Base-by-base conservation (phyloP, 2,797 vertebrate genomes). In the Cuculus canorus region DNA sequence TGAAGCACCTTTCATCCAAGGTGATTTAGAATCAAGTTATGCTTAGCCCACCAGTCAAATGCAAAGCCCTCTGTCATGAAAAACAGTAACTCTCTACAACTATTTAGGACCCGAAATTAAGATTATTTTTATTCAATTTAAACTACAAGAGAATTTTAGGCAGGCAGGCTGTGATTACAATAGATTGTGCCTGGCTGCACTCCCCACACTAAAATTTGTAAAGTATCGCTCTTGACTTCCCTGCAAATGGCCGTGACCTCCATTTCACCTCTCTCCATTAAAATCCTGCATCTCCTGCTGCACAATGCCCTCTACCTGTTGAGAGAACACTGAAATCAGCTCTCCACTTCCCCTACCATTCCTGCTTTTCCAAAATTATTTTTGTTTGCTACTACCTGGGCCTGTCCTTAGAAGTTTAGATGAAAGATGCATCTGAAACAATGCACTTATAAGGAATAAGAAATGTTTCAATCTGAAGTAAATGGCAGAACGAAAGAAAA, bases 241-340 rank as follows among this genome's bases (percentile, higher is more conserved):
- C 77, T 85, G 82, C 35, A 95, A 95, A 96, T 78, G 88, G 83
- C 86, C 3, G 2, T 85, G 95, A 95, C 93, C 92, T 96, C 87
- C 70, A 92, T 92, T 95, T 96, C 94, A 96, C 91, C 95, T 92
- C 91, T 86, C 79, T 86, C 60, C 64, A 66, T 68, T 86, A 19
- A 79, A 89, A 84, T 61, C 54, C 61, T 91, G 39, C 66, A 52
- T 73, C 86, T 95, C 85, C 81, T 85, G 56, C 76, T 91, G 75
- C 86, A 95, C 75, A 69, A 75, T 82, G 90, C 71, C 64, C 91
- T 93, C 92, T 82, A 64, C 63, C 70, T 0, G 0, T 11, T 5
- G 11, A 63, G 9, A 82, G 71, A 92, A 71, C 57, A 71, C 45
- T 35, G 54, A 87, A 68, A 78, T 61, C 50, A 65, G 60, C 45